A percentile compares a stretch with the other conserved stretches of the same genome.
These are phyloP conservation scores for Drosophila funebris DNA, from an alignment of 1,140 invertebrate genomes.

Conservation along the genomic window DNA sequence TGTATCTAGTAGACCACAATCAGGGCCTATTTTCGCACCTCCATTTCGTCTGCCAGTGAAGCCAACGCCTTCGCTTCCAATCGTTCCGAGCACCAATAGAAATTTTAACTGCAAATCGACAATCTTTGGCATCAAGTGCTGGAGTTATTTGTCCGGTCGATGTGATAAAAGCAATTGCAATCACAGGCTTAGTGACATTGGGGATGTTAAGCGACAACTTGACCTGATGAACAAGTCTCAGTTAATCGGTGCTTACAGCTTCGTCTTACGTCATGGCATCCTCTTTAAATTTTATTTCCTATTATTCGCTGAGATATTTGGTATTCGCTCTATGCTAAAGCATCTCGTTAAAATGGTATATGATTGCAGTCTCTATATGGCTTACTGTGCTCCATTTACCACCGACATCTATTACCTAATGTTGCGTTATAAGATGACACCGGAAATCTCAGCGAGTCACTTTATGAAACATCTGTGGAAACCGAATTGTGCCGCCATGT, in stretches of 20 bases:
- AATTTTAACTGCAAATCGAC: not conserved
- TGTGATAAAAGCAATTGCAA: slow-evolving; percentile 36
- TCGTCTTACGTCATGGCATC: slow-evolving; percentile 1
- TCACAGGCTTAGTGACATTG: slow-evolving; percentile 17
- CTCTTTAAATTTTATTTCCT: slow-evolving; percentile 37
- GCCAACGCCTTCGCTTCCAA: not conserved
- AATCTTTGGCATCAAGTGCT: slow-evolving; percentile 54
- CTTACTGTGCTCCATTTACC: not conserved
- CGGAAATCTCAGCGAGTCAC: not conserved
- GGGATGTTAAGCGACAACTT: slow-evolving; percentile 25
- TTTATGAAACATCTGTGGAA: slow-evolving; percentile 56
- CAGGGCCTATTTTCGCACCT: slow-evolving; percentile 33
- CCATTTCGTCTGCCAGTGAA: slow-evolving; percentile 9
- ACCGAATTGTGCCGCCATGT: slow-evolving; percentile 1
- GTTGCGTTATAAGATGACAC: not conserved
- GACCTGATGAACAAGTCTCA: not conserved
- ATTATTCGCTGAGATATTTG: slow-evolving; percentile 40
- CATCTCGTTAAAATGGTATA: slow-evolving; percentile 42
- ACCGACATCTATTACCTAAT: slow-evolving; percentile 6
- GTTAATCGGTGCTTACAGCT: slow-evolving; percentile 15
- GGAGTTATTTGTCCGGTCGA: not conserved
- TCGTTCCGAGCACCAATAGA: not conserved
- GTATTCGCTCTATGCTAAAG: not conserved
- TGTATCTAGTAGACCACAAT: not conserved
- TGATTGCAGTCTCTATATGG: slow-evolving; percentile 40